phyloP scores from a whole-genome alignment of 2,113 vertebrate species.

The Psittacula cyanocephala region DNA sequence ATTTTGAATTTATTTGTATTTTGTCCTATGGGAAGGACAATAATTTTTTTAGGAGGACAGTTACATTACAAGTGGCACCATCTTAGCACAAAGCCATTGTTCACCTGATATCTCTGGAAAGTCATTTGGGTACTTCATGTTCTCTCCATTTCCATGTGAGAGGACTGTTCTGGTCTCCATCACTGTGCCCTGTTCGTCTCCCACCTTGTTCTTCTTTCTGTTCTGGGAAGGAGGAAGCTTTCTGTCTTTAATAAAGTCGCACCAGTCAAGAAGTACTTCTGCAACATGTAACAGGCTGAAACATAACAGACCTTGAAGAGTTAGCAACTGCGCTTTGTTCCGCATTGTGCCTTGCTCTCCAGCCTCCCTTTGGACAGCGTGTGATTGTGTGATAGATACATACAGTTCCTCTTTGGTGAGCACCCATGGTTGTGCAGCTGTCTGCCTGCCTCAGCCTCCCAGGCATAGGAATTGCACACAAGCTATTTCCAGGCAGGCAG shows the following conservation, averaged over 20 bases:
- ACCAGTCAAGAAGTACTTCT: constrained; percentile 41
- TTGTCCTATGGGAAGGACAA: background rate
- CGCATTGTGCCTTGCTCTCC: background rate
- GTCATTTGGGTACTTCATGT: background rate
- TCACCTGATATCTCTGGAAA: background rate
- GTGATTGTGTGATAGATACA: constrained; percentile 22
- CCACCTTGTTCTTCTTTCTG: background rate
- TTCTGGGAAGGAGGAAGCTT: background rate
- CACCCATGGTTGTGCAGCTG: fast-evolving
- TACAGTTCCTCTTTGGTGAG: background rate
- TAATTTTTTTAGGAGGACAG: background rate
- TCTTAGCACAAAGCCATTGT: background rate
- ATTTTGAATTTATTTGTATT: background rate
- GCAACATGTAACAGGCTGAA: constrained; percentile 50
- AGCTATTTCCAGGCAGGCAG: constrained; percentile 63
- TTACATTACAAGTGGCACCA: background rate
- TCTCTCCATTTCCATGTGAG: background rate
- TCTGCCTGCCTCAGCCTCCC: background rate
- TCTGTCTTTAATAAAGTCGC: constrained; percentile 42
- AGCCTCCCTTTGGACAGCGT: background rate
- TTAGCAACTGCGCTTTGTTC: constrained; percentile 14
- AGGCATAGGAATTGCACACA: constrained; percentile 75
- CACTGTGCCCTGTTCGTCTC: background rate
- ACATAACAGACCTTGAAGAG: constrained; percentile 7
- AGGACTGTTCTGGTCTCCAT: background rate